Percentiles rank a stretch among this genome's conserved stretches.
phyloP scores from a whole-genome alignment of 1,140 invertebrate genomes.

The Lepidurus packardi region DNA sequence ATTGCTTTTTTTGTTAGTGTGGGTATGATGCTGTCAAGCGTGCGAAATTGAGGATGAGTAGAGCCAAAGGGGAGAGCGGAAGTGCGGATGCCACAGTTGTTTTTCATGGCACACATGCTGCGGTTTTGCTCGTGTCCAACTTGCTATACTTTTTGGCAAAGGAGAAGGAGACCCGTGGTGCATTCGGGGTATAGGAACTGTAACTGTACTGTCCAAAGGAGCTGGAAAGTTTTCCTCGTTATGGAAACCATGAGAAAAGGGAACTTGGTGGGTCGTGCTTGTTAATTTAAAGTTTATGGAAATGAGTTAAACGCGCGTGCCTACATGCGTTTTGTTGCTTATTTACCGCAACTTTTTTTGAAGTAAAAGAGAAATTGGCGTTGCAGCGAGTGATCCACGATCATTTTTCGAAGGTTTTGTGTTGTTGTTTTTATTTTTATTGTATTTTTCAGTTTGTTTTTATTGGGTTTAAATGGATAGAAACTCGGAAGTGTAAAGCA shows the following conservation, averaged over 20 bases:
- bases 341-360: neutral
- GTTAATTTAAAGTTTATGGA: neutral
- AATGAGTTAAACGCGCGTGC: neutral
- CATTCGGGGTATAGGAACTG: too few relatives aligned
- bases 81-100: neutral
- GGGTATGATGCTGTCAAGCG: neutral
- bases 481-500: neutral
- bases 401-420: neutral
- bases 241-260: too few relatives aligned
- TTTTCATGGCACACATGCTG: neutral
- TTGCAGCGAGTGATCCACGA: neutral
- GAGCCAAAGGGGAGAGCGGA: neutral
- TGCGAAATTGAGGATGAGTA: neutral
- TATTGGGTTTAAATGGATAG: too few relatives aligned
- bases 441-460: too few relatives aligned
- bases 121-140: neutral
- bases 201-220: too few relatives aligned
- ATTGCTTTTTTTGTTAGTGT: neutral
- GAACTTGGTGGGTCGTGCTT: neutral
- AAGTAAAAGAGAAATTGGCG: neutral
- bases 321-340: neutral
- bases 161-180: neutral
- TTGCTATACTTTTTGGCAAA: neutral
- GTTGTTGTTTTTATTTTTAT: too few relatives aligned
- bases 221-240: too few relatives aligned